Percentiles rank a stretch among this genome's conserved stretches.
phyloP scores from a whole-genome alignment of 2,113 vertebrate genomes.

The Dasyurus viverrinus region DNA sequence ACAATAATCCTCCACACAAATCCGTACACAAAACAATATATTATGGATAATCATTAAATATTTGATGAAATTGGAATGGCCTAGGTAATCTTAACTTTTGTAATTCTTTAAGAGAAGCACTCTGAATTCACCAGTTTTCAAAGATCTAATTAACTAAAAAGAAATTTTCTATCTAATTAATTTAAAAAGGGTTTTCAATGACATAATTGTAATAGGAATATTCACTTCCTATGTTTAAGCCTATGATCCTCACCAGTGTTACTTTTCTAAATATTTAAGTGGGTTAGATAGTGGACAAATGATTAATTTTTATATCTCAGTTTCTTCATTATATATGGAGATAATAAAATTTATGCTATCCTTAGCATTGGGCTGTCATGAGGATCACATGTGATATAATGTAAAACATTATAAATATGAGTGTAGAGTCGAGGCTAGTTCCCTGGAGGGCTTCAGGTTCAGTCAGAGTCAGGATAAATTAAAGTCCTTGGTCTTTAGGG shows the following conservation, averaged over 20 bases:
- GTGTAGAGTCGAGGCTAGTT: too few relatives aligned
- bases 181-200: slow-evolving; percentile 25
- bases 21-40: neutral
- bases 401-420: neutral
- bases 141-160: slow-evolving; percentile 31
- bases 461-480: too few relatives aligned
- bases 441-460: too few relatives aligned
- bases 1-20: neutral
- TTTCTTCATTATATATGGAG: neutral
- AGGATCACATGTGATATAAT: neutral
- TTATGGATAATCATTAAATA: neutral
- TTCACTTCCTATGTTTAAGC: slow-evolving; percentile 5
- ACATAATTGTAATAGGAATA: slow-evolving; percentile 38
- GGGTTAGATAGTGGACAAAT: neutral
- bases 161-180: slow-evolving; percentile 18
- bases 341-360: neutral
- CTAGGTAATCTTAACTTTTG: slow-evolving; percentile 30
- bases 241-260: neutral
- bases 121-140: slow-evolving; percentile 36
- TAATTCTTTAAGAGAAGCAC: slow-evolving; percentile 28
- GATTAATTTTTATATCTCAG: too few relatives aligned
- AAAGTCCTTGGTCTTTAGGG: too few relatives aligned
- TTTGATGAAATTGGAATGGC: slow-evolving; percentile 7
- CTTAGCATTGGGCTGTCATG: neutral
- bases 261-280: neutral